Conservation (phyloP, 1,140 invertebrate species). For the Leucophenga varia region DNA sequence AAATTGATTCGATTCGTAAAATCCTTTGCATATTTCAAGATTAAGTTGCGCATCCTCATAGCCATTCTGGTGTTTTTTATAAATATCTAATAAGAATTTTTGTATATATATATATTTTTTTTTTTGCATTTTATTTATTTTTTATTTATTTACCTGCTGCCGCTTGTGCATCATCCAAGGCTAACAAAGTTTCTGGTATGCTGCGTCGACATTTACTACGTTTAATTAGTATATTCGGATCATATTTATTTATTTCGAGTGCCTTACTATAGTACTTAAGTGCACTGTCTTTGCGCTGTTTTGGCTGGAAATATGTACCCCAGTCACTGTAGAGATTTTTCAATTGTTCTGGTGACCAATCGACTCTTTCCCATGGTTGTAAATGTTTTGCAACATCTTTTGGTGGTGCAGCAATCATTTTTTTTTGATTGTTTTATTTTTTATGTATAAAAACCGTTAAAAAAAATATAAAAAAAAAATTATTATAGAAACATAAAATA, state of each 20-base stretch:
- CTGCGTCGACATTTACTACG: slow-evolving; percentile 23
- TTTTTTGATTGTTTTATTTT: neutral
- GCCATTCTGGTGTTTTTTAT: slow-evolving; percentile 6
- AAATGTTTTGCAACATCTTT: slow-evolving; percentile 9
- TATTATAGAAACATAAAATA: too few relatives aligned
- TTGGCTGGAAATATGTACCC: slow-evolving; percentile 16
- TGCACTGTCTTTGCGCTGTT: slow-evolving; percentile 11
- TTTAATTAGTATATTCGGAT: slow-evolving; percentile 15
- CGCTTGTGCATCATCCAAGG: slow-evolving; percentile 21
- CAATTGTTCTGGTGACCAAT: slow-evolving; percentile 21
- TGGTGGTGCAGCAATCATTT: neutral
- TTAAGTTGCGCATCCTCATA: slow-evolving; percentile 2
- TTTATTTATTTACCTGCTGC: slow-evolving; percentile 33
- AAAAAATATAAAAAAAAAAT: slow-evolving; percentile 4
- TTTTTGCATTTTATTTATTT: too few relatives aligned
- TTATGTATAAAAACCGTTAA: slow-evolving; percentile 6
- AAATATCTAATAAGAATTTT: neutral
- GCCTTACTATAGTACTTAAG: slow-evolving; percentile 25
- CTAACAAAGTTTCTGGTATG: slow-evolving; percentile 22
- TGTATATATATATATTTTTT: neutral
- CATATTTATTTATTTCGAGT: slow-evolving; percentile 12
- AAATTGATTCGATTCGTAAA: slow-evolving; percentile 39
- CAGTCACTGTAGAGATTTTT: slow-evolving; percentile 32
- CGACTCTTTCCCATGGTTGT: slow-evolving; percentile 29
- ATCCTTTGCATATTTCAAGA: slow-evolving; percentile 27